These are phyloP conservation scores for Brachionus sp. DNA, from an alignment of 1,140 invertebrate genomes.

Conservation along the genomic window DNA sequence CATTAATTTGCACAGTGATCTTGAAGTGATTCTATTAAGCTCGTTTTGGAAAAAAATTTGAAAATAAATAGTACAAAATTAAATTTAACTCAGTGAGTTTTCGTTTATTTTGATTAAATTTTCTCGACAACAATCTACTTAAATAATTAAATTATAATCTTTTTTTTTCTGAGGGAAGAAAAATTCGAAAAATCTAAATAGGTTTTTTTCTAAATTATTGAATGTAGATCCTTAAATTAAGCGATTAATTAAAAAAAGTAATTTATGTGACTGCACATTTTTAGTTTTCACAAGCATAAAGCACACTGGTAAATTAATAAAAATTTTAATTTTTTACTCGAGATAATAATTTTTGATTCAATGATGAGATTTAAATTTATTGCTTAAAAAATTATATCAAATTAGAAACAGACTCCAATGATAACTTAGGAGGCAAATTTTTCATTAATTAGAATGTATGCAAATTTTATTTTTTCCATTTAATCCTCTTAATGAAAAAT, in stretches of 20 bases:
- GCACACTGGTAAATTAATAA: not conserved
- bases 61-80: not conserved
- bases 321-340: not conserved
- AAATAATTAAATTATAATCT: too few relatives aligned
- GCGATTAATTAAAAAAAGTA: not conserved
- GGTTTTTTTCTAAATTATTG: too few relatives aligned
- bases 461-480: not conserved
- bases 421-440: not conserved
- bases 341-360: too few relatives aligned
- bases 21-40: not conserved
- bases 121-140: too few relatives aligned
- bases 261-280: not conserved
- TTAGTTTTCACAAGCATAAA: not conserved
- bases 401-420: too few relatives aligned
- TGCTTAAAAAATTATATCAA: not conserved
- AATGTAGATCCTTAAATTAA: too few relatives aligned
- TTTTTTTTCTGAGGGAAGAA: too few relatives aligned
- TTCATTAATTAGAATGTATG: not conserved
- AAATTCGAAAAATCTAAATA: too few relatives aligned
- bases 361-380: not conserved
- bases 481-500: not conserved
- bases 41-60: not conserved
- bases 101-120: too few relatives aligned
- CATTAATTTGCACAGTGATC: not conserved
- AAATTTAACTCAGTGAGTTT: too few relatives aligned